A percentile compares a stretch with the other conserved stretches of the same genome.
Conservation (phyloP, 2,888 invertebrate species). For the Aspidiotus destructor region DNA sequence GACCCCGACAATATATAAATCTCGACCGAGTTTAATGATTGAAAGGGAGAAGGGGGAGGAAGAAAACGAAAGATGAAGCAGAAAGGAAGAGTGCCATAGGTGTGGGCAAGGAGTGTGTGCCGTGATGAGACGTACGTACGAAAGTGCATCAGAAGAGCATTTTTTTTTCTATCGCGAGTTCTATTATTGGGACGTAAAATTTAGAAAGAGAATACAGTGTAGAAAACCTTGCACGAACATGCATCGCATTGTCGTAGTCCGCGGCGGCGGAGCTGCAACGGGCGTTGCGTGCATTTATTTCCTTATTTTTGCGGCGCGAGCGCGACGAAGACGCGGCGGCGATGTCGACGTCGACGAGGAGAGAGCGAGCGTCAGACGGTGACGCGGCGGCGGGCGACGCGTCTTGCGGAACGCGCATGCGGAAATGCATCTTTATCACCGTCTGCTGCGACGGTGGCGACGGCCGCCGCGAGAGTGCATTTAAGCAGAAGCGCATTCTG, state of each 20-base stretch:
- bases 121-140: no score
- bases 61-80: no score
- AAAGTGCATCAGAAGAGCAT: no score
- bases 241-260: not conserved
- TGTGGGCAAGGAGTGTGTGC: no score
- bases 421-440: constrained; percentile 23
- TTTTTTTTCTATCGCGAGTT: not conserved
- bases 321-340: not conserved
- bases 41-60: no score
- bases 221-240: constrained; percentile 18
- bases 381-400: not conserved
- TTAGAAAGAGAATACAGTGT: constrained; percentile 15
- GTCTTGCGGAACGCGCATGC: constrained; percentile 22
- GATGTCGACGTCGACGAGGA: constrained; percentile 18
- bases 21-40: no score
- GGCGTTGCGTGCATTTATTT: constrained; percentile 10
- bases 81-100: no score
- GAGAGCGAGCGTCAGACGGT: no score
- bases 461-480: constrained; percentile 10
- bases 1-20: no score
- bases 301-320: constrained; percentile 14
- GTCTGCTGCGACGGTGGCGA: no score
- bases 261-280: not conserved
- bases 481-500: constrained; percentile 28
- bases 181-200: constrained; percentile 12